Evolutionary conservation across 2,797 vertebrate genomes (phyloP).

Genomic region (Saxicola maurus): DNA sequence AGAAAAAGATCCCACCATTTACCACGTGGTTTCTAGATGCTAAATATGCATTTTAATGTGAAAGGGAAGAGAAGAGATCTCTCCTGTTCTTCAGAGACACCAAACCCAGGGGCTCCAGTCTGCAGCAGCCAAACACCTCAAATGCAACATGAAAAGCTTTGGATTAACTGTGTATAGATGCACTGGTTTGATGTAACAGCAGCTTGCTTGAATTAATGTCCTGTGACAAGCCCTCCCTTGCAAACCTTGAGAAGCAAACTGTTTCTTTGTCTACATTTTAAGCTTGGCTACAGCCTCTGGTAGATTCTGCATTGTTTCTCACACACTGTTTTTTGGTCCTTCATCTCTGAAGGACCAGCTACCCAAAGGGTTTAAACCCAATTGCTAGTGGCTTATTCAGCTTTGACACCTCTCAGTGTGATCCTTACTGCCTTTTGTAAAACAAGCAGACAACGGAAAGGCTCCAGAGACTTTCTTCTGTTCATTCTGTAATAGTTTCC

Average conservation of each 20-base stretch:
- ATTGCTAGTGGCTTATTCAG: conserved; percentile 68
- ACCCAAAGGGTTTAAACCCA: conserved; percentile 62
- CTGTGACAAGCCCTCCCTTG: conserved; percentile 53
- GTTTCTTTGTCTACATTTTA: conserved; percentile 55
- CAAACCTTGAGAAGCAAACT: conserved; percentile 54
- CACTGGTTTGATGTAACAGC: conserved; percentile 52
- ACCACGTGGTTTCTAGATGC: not conserved
- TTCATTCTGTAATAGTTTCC: conserved; percentile 77
- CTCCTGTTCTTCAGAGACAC: not conserved
- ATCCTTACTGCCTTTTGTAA: conserved; percentile 71
- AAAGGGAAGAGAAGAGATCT: not conserved
- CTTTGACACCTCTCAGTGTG: conserved; percentile 70
- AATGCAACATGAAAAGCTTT: conserved; percentile 34
- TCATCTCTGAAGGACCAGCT: conserved; percentile 56
- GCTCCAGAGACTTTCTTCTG: conserved; percentile 70
- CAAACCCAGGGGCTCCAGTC: not conserved
- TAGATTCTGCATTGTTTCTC: conserved; percentile 55
- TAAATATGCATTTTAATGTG: conserved; percentile 19
- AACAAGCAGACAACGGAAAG: conserved; percentile 65
- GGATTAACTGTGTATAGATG: conserved; percentile 59
- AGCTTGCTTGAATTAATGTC: conserved; percentile 61
- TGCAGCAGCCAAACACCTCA: not conserved
- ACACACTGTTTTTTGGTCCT: conserved; percentile 44
- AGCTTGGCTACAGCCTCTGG: conserved; percentile 26
- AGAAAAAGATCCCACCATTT: not conserved